Evolutionary conservation across 2,888 invertebrate species (phyloP).

Genomic region (Pandemis corylana): DNA sequence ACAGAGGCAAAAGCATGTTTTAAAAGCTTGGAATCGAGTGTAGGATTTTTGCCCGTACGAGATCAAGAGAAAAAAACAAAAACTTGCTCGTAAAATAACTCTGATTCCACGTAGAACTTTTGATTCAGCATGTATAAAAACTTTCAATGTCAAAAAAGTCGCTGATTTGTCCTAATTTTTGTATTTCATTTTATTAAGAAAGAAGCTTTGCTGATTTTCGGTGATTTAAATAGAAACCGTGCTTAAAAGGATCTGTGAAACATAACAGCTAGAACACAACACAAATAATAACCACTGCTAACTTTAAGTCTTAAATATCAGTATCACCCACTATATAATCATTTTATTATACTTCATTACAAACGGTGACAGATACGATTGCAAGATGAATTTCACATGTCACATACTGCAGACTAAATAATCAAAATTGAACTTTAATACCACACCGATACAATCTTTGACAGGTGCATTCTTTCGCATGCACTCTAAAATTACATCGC

Average conservation of each 20-base stretch:
- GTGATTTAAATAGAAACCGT: too few relatives aligned
- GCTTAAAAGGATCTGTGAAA: not conserved
- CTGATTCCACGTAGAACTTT: too few relatives aligned
- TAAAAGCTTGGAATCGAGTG: not conserved
- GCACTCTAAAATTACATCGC: slow-evolving; percentile 32
- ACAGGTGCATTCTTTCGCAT: not conserved
- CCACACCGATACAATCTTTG: not conserved
- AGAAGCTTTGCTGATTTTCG: too few relatives aligned
- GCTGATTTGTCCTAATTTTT: too few relatives aligned
- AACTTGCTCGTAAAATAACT: too few relatives aligned
- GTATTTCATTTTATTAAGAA: too few relatives aligned
- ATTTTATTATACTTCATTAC: not conserved
- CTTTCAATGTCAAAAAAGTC: too few relatives aligned
- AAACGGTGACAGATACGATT: not conserved
- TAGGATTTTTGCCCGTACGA: too few relatives aligned
- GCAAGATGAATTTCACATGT: not conserved
- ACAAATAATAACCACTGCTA: not conserved
- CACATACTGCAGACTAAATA: not conserved
- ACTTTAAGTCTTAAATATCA: not conserved
- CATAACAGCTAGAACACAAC: not conserved
- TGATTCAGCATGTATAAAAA: too few relatives aligned
- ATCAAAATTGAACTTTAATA: not conserved
- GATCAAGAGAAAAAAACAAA: too few relatives aligned
- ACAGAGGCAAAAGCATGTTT: not conserved
- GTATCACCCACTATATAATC: not conserved